These are phyloP conservation scores for Anhinga rufa DNA, from an alignment of 2,113 vertebrate species.

Conservation along the genomic window DNA sequence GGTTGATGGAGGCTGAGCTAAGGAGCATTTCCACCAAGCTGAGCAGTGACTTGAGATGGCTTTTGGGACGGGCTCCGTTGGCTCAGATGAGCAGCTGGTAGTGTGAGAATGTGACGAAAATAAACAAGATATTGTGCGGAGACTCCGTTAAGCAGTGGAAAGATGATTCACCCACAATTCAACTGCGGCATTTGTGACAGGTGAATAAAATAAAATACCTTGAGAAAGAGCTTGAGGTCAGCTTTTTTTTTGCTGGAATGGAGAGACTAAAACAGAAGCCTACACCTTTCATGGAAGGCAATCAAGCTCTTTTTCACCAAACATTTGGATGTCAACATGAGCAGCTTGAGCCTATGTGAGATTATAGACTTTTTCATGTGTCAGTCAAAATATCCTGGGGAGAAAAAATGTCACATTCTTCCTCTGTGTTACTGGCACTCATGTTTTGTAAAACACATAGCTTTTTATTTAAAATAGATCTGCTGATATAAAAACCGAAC, in stretches of 20 bases:
- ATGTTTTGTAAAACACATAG: constrained; percentile 56
- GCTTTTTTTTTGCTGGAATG: background rate
- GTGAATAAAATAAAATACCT: background rate
- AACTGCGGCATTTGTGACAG: background rate
- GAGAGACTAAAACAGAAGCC: background rate
- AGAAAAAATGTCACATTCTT: constrained; percentile 64
- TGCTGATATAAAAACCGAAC: constrained; percentile 49
- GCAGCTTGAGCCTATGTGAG: constrained; percentile 57
- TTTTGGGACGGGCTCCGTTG: background rate
- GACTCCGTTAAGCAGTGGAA: background rate
- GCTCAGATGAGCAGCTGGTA: background rate
- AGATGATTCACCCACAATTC: background rate
- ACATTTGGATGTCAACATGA: constrained; percentile 53
- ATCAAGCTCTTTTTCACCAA: constrained; percentile 40
- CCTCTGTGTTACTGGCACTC: constrained; percentile 45
- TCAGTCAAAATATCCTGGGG: constrained; percentile 64
- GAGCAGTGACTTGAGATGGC: background rate
- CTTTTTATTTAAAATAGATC: constrained; percentile 59
- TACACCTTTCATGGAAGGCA: constrained; percentile 44
- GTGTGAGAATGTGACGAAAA: background rate
- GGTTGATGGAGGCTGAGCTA: background rate
- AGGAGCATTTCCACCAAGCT: background rate
- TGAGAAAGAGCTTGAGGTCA: background rate
- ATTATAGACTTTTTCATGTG: constrained; percentile 60
- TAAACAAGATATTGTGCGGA: background rate